Evolutionary conservation across 2,888 invertebrate species (phyloP).

Genomic region (Lithophane leautieri): DNA sequence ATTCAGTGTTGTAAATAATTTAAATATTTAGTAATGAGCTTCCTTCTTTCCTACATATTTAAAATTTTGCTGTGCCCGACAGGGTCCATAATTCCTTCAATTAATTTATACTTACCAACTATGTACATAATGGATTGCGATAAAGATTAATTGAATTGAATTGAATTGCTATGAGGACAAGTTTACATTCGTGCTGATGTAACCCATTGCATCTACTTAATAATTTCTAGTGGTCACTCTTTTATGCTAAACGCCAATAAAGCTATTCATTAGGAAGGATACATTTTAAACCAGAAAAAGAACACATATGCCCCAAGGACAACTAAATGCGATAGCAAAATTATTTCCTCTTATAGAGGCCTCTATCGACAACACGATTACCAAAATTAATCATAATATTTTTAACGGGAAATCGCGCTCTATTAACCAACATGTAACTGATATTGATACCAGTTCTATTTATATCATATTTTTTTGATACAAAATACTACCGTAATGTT

Average conservation of each 20-base stretch:
- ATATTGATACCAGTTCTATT: constrained; percentile 42
- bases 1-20: too few relatives aligned
- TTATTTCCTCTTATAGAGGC: constrained; percentile 10
- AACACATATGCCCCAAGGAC: not conserved
- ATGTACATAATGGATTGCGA: too few relatives aligned
- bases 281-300: not conserved
- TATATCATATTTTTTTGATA: constrained; percentile 19
- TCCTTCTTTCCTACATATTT: too few relatives aligned
- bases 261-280: not conserved
- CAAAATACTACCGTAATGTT: constrained; percentile 14
- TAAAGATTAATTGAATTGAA: too few relatives aligned
- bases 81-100: too few relatives aligned
- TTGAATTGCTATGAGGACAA: not conserved
- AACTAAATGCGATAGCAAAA: constrained; percentile 23
- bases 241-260: not conserved
- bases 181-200: not conserved
- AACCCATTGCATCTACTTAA: not conserved
- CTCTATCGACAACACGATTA: constrained; percentile 20
- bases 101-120: too few relatives aligned
- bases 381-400: constrained; percentile 22
- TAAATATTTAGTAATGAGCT: too few relatives aligned
- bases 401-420: constrained; percentile 50
- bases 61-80: too few relatives aligned
- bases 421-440: constrained; percentile 45
- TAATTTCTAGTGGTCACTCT: not conserved